Conservation (phyloP, 2,113 vertebrate species). For the Todiramphus saurophagus region DNA sequence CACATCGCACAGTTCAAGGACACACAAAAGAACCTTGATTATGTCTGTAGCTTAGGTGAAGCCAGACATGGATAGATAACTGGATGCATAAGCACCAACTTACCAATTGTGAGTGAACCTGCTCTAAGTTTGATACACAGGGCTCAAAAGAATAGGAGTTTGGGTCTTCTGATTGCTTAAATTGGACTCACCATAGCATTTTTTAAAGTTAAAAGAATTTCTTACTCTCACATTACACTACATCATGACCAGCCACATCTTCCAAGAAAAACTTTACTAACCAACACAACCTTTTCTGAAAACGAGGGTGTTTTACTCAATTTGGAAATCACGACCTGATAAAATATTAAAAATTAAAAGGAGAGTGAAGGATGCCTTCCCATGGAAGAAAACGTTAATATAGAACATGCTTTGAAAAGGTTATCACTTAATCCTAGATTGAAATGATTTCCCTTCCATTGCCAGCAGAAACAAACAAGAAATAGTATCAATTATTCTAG, state of each 20-base stretch:
- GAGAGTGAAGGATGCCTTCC: not conserved
- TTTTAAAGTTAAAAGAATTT: constrained; percentile 7
- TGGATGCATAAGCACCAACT: not conserved
- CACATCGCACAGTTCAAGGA: not conserved
- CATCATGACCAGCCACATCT: not conserved
- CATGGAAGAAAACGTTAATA: not conserved
- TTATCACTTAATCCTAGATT: not conserved
- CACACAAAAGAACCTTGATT: not conserved
- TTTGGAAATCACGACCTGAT: not conserved
- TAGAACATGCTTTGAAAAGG: not conserved
- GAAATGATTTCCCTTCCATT: not conserved
- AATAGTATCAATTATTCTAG: not conserved
- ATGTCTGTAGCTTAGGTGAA: not conserved
- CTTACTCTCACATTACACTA: constrained; percentile 24
- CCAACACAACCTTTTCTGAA: not conserved
- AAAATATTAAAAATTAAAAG: not conserved
- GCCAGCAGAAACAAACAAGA: not conserved
- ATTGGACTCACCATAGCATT: not conserved
- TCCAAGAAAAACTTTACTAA: constrained; percentile 28
- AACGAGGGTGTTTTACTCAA: not conserved
- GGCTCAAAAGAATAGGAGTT: not conserved
- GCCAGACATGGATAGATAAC: not conserved
- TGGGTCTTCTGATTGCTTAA: not conserved
- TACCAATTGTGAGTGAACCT: not conserved
- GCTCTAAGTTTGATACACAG: not conserved